Base-by-base conservation (phyloP, 2,888 invertebrate species). In the Epinotia brunnichana region DNA sequence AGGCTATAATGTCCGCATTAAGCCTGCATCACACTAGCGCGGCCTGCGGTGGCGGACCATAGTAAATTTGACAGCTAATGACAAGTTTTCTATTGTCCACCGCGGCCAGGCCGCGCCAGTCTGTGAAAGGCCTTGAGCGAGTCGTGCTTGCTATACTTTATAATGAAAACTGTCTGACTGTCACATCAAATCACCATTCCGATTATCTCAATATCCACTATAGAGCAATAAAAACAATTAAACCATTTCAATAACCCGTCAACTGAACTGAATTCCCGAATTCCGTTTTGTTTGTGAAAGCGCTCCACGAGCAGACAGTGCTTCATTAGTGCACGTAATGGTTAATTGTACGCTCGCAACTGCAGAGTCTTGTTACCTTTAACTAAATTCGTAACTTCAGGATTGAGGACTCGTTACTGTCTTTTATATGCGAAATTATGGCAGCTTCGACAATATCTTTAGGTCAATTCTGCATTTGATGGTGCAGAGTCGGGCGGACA, bases 301-400 rank as follows among this genome's bases (percentile, higher is more conserved):
- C 66, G 41, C 41, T n/a, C 44, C 41, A 5, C 48, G 4, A 7
- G 4, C n/a, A 35, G 9, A 24, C 41, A 48, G 48, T 48, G 44
- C 56, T 48, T 67, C 56, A 67, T 67, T 44, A 57, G 19, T 48
- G 67, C 54, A 39, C n/a, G 39, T 67, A 41, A 48, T 67, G 48
- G 44, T 57, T 57, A 57, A 67, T 17, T 29, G 41, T 48, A 57
- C 48, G 48, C 67, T 2, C 15, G 39, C 21, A 13, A 54, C 19
- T 24, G 21, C 39, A n/a, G 21, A 13, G 63, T 53, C 51, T 11
- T 35, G 63, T 17, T 17, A 35, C 35, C 35, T 35, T 35, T 35
- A 35, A 35, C 35, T 35, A 9, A 35, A 35, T 35, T 35, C 9
- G 53, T 13, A 13, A 21, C 60, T 61, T 17, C 21, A 41, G 60